Evolutionary conservation across 2,797 vertebrate genomes (phyloP).

Genomic region (Choloepus didactylus): DNA sequence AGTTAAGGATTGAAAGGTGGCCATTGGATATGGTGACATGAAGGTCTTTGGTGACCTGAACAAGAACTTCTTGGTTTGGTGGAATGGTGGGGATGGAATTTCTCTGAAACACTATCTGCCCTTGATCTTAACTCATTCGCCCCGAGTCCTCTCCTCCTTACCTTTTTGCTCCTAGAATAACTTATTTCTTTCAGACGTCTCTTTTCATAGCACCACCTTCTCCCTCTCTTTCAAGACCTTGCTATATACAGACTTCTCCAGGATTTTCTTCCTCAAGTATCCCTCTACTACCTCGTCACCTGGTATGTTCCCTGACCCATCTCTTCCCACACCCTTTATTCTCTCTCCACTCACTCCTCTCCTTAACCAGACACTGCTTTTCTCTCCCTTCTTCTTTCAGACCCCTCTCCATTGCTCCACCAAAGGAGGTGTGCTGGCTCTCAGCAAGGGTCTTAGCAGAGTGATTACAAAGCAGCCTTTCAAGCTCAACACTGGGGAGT

Average conservation of each 20-base stretch:
- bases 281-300: neutral
- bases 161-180: neutral
- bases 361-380: constrained; percentile 19
- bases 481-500: neutral
- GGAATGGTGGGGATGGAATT: neutral
- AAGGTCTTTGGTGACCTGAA: neutral
- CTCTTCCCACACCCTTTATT: neutral
- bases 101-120: neutral
- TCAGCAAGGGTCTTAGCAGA: constrained; percentile 26
- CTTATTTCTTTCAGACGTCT: constrained; percentile 31
- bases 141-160: neutral
- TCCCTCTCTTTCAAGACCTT: neutral
- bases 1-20: constrained; percentile 3
- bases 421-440: neutral
- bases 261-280: constrained; percentile 47
- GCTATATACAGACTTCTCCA: neutral
- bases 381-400: constrained; percentile 16
- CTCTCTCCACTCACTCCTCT: neutral
- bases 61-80: constrained; percentile 34
- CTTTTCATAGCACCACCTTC: neutral
- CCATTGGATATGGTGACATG: neutral
- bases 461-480: constrained; percentile 3
- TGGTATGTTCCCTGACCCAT: neutral
- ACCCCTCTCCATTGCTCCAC: neutral
- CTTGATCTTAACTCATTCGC: constrained; percentile 5